These are phyloP conservation scores for Actinopyga echinites DNA, from an alignment of 53 echinoderm and acorn worm species.

Conservation along the genomic window DNA sequence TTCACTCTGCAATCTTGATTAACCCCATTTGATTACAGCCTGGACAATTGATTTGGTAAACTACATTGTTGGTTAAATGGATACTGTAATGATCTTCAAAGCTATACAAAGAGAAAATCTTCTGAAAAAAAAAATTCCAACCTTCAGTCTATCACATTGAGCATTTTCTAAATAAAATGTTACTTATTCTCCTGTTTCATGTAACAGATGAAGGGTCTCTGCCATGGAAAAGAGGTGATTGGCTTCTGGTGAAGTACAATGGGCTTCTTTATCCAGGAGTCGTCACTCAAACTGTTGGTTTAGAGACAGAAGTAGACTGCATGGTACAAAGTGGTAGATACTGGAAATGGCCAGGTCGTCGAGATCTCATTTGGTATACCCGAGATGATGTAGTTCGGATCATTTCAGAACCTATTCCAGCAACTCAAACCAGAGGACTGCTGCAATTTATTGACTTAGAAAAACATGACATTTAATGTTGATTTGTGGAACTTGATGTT, in stretches of 20 bases:
- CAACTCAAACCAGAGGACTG: slow-evolving; percentile 1
- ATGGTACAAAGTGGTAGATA: background rate
- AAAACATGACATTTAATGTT: no score
- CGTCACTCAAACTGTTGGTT: slow-evolving; percentile 9
- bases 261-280: background rate
- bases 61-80: no score
- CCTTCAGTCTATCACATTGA: background rate
- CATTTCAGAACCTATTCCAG: slow-evolving; percentile 6
- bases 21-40: no score
- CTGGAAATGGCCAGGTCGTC: slow-evolving; percentile 2
- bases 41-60: no score
- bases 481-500: no score
- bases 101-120: background rate
- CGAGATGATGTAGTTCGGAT: background rate
- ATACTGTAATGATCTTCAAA: no score
- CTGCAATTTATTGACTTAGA: background rate
- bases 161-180: background rate
- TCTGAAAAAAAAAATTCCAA: background rate
- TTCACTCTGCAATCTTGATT: no score
- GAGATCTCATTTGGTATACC: background rate
- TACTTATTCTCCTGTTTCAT: background rate
- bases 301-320: slow-evolving; percentile 15
- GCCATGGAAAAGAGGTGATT: slow-evolving; percentile 15
- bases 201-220: background rate
- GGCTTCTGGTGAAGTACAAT: background rate